Conservation (phyloP, 2,113 vertebrate species). For the Colistium nudipinnis region DNA sequence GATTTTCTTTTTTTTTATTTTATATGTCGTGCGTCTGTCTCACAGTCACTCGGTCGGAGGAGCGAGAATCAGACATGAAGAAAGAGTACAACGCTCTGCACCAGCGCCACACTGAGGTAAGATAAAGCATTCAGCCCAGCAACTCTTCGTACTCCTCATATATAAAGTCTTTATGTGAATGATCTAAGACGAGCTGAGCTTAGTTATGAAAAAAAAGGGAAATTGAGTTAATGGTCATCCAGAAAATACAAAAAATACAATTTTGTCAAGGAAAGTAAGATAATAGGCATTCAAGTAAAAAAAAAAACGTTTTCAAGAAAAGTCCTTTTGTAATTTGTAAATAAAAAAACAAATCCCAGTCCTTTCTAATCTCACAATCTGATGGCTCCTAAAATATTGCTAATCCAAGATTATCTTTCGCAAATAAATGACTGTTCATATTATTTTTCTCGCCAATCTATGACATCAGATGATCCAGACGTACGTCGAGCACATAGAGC, state of each 20-base stretch:
- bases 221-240: not conserved
- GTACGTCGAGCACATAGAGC: slow-evolving; percentile 96
- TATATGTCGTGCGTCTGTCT: not conserved
- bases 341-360: not conserved
- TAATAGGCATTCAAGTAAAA: not conserved
- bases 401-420: not conserved
- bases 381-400: not conserved
- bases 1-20: not conserved
- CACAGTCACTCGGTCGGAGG: slow-evolving; percentile 92
- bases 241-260: not conserved
- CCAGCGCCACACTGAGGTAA: slow-evolving; percentile 97
- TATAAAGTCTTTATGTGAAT: too few relatives aligned
- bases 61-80: slow-evolving; percentile 97
- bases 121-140: not conserved
- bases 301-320: not conserved
- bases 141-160: too few relatives aligned
- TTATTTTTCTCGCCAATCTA: not conserved
- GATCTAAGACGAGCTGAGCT: too few relatives aligned
- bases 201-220: not conserved
- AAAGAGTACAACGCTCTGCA: slow-evolving; percentile 97
- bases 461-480: slow-evolving; percentile 96
- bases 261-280: not conserved
- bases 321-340: not conserved
- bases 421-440: not conserved
- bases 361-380: not conserved